Base-by-base conservation (phyloP, 2,888 invertebrate genomes). In the Dascillus cervinus region DNA sequence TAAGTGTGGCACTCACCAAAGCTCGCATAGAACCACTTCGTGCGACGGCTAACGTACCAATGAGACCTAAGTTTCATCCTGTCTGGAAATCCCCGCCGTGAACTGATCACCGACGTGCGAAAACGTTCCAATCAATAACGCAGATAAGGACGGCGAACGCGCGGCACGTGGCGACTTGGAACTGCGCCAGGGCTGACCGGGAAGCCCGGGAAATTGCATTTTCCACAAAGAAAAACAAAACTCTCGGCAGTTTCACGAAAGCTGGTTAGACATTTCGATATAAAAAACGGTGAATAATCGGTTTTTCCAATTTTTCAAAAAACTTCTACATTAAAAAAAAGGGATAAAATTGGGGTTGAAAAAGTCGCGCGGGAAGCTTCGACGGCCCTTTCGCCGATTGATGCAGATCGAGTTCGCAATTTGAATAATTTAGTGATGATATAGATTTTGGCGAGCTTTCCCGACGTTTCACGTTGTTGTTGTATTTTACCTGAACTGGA, bases 201-300 rank as follows among this genome's bases (percentile, higher is more conserved):
- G 44, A 42, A 46, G 41, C 52, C 53, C 51, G 53, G 53, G 50
- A 53, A 52, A 52, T 47, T 37, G 48, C 40, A 49, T 53, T 49
- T 50, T 43, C 43, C 32, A 22, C 49, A 44, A 36, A 45, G 28
- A 22, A 45, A 47, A 46, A 46, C 35, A n/a, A n/a, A n/a, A n/a
- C n/a, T n/a, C n/a, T n/a, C n/a, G n/a, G n/a, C n/a, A n/a, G n/a
- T n/a, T n/a, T n/a, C n/a, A n/a, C n/a, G n/a, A n/a, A n/a, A n/a
- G n/a, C n/a, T n/a, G n/a, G n/a, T n/a, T n/a, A n/a, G n/a, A n/a
- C n/a, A n/a, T n/a, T n/a, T n/a, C n/a, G n/a, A n/a, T n/a, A n/a
- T n/a, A n/a, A n/a, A n/a, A n/a, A n/a, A n/a, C n/a, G n/a, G n/a
- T n/a, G n/a, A n/a, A n/a, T n/a, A n/a, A n/a, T n/a, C n/a, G n/a